phyloP scores from a whole-genome alignment of 2,797 vertebrate species.

The Falco peregrinus region DNA sequence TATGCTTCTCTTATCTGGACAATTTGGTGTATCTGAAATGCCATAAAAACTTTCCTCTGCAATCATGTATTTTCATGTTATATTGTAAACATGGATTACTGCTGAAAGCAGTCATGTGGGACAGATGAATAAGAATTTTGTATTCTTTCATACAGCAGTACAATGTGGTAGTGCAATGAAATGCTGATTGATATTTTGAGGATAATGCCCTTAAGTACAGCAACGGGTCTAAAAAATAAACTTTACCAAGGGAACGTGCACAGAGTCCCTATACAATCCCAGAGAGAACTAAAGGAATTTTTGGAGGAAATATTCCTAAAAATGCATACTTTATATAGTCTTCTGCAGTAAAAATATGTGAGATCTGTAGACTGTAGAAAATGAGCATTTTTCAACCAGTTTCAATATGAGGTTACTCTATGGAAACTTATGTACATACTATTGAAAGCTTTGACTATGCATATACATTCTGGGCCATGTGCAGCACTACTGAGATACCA shows the following conservation, averaged over 20 bases:
- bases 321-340: background rate
- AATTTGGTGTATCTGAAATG: background rate
- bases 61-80: conserved; percentile 9
- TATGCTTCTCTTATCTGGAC: background rate
- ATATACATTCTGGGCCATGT: background rate
- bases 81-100: conserved; percentile 15
- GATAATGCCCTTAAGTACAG: background rate
- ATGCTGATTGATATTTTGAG: background rate
- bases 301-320: background rate
- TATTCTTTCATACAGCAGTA: background rate
- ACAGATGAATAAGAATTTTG: background rate
- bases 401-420: background rate
- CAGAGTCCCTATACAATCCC: background rate
- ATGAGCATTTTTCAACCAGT: background rate
- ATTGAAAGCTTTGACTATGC: rapidly evolving
- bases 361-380: background rate
- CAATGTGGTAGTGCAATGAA: conserved; percentile 33
- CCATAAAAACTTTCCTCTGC: background rate
- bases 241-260: background rate
- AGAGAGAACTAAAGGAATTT: background rate
- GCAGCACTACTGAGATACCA: background rate
- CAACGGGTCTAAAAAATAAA: background rate
- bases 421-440: rapidly evolving
- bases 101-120: background rate
- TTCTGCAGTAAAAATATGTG: background rate